These are phyloP conservation scores for Theonella swinhoei DNA, from an alignment of 37 sponge, comb jelly and placozoan species.

Conservation along the genomic window DNA sequence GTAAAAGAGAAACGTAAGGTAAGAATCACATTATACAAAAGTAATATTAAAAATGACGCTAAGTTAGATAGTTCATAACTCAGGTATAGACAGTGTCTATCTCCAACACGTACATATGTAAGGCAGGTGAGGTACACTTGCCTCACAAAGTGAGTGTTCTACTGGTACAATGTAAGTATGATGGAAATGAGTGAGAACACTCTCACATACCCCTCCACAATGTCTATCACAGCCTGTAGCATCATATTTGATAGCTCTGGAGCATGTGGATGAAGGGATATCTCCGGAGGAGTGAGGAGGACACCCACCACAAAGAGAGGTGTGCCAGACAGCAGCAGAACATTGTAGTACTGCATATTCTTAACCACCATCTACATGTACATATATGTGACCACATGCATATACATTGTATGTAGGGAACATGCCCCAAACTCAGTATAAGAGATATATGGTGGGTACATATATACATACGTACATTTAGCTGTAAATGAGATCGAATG, in stretches of 20 bases:
- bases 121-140: too few species aligned
- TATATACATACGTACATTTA: too few species aligned
- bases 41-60: too few species aligned
- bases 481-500: too few species aligned
- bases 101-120: background rate
- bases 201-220: conserved; percentile 73
- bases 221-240: conserved; percentile 53
- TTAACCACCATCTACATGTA: conserved; percentile 78
- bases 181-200: background rate
- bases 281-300: conserved; percentile 93
- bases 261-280: conserved; percentile 88
- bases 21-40: too few species aligned
- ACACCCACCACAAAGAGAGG: conserved; percentile 91
- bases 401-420: background rate
- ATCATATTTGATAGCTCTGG: conserved; percentile 89
- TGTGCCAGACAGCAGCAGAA: conserved; percentile 58
- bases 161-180: background rate
- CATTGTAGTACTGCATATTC: conserved; percentile 71
- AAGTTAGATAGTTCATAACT: too few species aligned
- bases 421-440: too few species aligned
- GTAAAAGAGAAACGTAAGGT: too few species aligned
- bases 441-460: too few species aligned
- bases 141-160: too few species aligned
- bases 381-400: background rate
- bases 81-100: too few species aligned